Percentiles rank a stretch among this genome's conserved stretches.
Conservation (phyloP, 1,140 invertebrate genomes). For the Ceratina japonica region DNA sequence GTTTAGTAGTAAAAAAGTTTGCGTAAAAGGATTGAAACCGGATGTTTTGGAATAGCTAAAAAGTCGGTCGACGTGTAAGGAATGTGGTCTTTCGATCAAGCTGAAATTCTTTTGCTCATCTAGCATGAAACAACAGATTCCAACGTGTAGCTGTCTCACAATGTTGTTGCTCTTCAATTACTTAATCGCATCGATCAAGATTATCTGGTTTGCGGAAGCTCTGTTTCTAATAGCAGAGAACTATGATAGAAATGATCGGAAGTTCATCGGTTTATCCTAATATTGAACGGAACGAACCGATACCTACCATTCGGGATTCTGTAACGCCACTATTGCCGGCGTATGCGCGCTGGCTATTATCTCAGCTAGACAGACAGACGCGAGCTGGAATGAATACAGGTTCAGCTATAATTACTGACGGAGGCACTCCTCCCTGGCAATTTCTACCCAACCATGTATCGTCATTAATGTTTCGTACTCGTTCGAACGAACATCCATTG, state of each 20-base stretch:
- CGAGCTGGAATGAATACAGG: conserved; percentile 23
- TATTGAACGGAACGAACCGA: conserved; percentile 15
- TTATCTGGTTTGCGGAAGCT: too few species aligned
- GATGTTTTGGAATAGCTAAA: too few species aligned
- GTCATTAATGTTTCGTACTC: background rate
- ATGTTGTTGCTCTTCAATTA: too few species aligned
- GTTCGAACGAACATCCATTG: background rate
- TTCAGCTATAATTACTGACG: conserved; percentile 35
- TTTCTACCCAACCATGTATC: conserved; percentile 6
- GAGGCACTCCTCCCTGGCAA: conserved; percentile 28
- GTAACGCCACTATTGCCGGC: conserved; percentile 17
- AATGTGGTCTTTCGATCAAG: too few species aligned
- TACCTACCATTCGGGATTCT: conserved; percentile 19
- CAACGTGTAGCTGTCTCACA: too few species aligned
- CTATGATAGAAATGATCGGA: background rate
- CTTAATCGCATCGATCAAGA: too few species aligned
- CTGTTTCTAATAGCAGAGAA: too few species aligned
- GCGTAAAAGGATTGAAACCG: too few species aligned
- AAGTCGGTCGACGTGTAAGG: too few species aligned
- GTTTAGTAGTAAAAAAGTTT: too few species aligned
- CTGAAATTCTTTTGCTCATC: too few species aligned
- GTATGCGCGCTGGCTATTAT: conserved; percentile 19
- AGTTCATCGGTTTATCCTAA: background rate
- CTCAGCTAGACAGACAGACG: conserved; percentile 24
- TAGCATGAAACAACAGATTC: too few species aligned